These are phyloP conservation scores for Lepidurus arcticus DNA, from an alignment of 1,140 invertebrate species.

Conservation along the genomic window DNA sequence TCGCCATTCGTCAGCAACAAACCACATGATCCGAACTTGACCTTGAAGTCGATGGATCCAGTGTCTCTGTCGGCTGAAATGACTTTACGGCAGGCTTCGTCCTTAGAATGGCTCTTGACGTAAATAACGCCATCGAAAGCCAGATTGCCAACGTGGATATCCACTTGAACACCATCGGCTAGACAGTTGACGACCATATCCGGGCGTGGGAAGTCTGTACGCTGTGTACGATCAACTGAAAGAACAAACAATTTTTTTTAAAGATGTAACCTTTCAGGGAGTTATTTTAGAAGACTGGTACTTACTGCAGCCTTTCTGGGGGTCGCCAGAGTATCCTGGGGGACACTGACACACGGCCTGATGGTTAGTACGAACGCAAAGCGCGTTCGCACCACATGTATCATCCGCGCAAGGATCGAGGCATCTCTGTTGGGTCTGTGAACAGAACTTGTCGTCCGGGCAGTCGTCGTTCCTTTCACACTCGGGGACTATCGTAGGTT, in stretches of 20 bases:
- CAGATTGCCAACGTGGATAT: slow-evolving; percentile 65
- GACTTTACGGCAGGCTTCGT: slow-evolving; percentile 75
- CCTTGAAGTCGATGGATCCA: slow-evolving; percentile 76
- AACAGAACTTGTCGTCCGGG: slow-evolving; percentile 66
- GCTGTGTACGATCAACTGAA: slow-evolving; percentile 41
- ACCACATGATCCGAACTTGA: slow-evolving; percentile 84
- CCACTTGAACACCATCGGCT: slow-evolving; percentile 83
- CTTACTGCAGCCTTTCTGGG: slow-evolving; percentile 58
- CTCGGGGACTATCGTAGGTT: slow-evolving; percentile 45
- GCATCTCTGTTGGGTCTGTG: slow-evolving; percentile 59
- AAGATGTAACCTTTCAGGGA: not conserved
- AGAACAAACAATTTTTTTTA: slow-evolving; percentile 33
- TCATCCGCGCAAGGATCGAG: slow-evolving; percentile 67
- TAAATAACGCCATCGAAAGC: slow-evolving; percentile 87
- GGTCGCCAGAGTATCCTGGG: slow-evolving; percentile 61
- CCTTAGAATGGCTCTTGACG: slow-evolving; percentile 89
- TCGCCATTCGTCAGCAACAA: slow-evolving; percentile 86
- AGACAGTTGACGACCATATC: slow-evolving; percentile 76
- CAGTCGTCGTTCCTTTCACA: slow-evolving; percentile 71
- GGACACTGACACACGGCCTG: slow-evolving; percentile 69
- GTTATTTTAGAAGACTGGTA: not conserved
- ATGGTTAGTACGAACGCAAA: slow-evolving; percentile 72
- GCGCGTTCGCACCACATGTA: slow-evolving; percentile 66
- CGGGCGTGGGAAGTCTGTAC: slow-evolving; percentile 70
- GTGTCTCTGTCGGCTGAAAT: slow-evolving; percentile 62